Conservation (phyloP, 92 coral and sea anemone genomes). For the Metridium senile region DNA sequence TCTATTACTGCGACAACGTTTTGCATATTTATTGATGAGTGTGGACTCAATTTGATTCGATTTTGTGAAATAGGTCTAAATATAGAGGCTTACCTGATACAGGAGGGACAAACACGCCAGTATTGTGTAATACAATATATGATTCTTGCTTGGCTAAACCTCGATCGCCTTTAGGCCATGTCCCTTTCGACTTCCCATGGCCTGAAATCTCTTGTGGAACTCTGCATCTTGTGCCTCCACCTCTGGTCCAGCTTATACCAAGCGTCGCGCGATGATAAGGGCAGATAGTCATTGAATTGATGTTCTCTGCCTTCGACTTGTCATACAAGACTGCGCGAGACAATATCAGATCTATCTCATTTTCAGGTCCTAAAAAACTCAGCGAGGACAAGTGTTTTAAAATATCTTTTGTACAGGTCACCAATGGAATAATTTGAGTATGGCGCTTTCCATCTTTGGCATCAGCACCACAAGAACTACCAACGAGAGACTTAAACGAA, state of each 20-base stretch:
- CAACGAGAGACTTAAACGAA: constrained; percentile 60
- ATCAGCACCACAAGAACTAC: constrained; percentile 62
- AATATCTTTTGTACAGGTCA: constrained; percentile 54
- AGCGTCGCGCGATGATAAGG: constrained; percentile 65
- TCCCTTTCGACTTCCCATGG: constrained; percentile 62
- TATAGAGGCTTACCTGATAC: constrained; percentile 56
- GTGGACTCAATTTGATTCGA: no score
- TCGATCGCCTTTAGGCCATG: constrained; percentile 74
- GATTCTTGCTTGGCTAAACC: constrained; percentile 57
- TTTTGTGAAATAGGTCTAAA: not conserved
- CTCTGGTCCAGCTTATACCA: constrained; percentile 72
- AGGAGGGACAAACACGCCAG: constrained; percentile 64
- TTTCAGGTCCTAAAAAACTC: constrained; percentile 51
- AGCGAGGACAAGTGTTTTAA: constrained; percentile 33
- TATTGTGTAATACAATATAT: constrained; percentile 36
- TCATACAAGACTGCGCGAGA: constrained; percentile 56
- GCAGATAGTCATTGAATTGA: constrained; percentile 62
- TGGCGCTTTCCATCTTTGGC: constrained; percentile 52
- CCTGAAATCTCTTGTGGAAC: constrained; percentile 52
- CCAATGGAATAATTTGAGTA: constrained; percentile 51
- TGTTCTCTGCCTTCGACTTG: constrained; percentile 1
- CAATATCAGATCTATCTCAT: constrained; percentile 67
- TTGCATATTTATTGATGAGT: no score
- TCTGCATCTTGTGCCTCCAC: constrained; percentile 63
- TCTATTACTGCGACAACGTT: no score